Conservation (phyloP, 2,888 invertebrate species). For the Fragum sueziense region DNA sequence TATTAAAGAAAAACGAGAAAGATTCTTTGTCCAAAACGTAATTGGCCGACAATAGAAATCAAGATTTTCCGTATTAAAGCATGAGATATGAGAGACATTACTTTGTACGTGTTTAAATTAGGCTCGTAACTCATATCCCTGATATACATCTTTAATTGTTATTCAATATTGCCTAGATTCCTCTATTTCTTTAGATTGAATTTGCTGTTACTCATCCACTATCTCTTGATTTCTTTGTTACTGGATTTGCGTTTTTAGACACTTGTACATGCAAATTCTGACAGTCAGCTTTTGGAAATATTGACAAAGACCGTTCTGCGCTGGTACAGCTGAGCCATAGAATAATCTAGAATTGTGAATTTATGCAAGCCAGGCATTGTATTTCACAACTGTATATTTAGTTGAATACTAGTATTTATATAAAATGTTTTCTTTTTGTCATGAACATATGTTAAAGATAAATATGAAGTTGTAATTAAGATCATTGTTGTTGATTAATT, state of each 20-base stretch:
- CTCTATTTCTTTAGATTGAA: slow-evolving; percentile 1
- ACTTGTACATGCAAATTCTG: not conserved
- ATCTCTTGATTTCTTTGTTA: not conserved
- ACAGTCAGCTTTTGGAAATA: too few relatives aligned
- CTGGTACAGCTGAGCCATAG: too few relatives aligned
- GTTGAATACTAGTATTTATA: too few relatives aligned
- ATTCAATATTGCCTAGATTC: not conserved
- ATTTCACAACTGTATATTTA: too few relatives aligned
- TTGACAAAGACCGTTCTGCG: too few relatives aligned
- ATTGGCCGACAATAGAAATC: slow-evolving; percentile 14
- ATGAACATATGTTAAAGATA: too few relatives aligned
- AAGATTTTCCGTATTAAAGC: slow-evolving; percentile 3
- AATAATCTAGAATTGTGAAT: too few relatives aligned
- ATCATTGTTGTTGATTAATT: too few relatives aligned
- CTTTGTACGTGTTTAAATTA: slow-evolving; percentile 8
- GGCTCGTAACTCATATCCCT: not conserved
- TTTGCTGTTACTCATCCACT: not conserved
- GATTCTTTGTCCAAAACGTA: slow-evolving; percentile 16
- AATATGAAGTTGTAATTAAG: too few relatives aligned
- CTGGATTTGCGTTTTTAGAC: not conserved
- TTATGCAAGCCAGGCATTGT: too few relatives aligned
- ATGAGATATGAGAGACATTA: not conserved
- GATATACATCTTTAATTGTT: slow-evolving; percentile 9
- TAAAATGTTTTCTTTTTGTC: too few relatives aligned
- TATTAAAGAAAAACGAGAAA: slow-evolving; percentile 24